These are phyloP conservation scores for Thomomys bottae DNA, from an alignment of 2,113 vertebrate genomes.

Conservation along the genomic window DNA sequence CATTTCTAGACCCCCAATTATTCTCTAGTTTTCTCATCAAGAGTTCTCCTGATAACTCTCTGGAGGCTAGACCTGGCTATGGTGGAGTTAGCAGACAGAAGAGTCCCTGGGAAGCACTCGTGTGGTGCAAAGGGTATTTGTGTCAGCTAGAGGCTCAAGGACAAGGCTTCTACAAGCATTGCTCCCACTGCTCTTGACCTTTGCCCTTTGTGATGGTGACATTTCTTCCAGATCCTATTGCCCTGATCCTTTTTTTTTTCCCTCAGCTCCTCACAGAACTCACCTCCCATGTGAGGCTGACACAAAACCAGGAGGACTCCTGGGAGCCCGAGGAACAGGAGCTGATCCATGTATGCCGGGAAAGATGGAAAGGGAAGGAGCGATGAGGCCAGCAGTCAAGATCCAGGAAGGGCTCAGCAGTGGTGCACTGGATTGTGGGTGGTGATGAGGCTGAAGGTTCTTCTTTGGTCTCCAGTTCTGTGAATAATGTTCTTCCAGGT, in stretches of 20 bases:
- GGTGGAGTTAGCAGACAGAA: not conserved
- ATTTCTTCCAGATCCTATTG: not conserved
- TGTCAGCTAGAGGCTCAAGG: not conserved
- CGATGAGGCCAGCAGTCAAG: not conserved
- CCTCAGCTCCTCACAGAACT: constrained; percentile 28
- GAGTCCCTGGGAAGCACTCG: not conserved
- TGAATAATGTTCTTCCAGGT: not conserved
- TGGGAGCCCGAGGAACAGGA: constrained; percentile 25
- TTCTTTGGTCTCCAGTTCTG: not conserved
- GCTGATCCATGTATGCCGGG: constrained; percentile 19
- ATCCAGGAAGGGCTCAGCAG: not conserved
- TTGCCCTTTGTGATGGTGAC: not conserved
- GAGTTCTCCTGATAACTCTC: not conserved
- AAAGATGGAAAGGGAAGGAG: not conserved
- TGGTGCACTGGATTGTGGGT: not conserved
- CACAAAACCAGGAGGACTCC: constrained; percentile 5
- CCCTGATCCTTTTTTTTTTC: not conserved
- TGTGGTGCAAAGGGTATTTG: not conserved
- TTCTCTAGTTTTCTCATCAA: not conserved
- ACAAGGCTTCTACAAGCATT: not conserved
- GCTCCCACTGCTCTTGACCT: not conserved
- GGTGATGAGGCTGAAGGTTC: not conserved
- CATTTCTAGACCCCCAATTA: not conserved
- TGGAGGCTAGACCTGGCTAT: not conserved
- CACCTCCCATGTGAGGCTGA: constrained; percentile 28